Conservation (phyloP, 1,140 invertebrate genomes). For the Apis cerana region DNA sequence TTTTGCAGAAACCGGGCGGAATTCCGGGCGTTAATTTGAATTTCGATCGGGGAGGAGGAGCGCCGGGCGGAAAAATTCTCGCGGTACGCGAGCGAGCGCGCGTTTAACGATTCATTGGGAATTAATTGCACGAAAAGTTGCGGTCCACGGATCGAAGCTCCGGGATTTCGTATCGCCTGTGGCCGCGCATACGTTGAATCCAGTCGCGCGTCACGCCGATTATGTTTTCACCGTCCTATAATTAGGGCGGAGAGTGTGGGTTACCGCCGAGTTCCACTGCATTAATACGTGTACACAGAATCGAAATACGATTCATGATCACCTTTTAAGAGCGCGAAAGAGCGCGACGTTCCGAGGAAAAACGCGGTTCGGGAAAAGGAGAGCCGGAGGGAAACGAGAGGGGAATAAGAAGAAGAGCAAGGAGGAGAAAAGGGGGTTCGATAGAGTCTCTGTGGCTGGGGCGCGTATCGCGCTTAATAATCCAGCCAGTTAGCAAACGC, state of each 20-base stretch:
- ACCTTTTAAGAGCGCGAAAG: too few relatives aligned
- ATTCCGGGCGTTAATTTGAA: slow-evolving; percentile 1
- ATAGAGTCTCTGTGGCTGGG: slow-evolving; percentile 10
- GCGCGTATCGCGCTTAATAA: slow-evolving; percentile 53
- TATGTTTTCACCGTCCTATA: slow-evolving; percentile 60
- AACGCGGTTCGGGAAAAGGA: background rate
- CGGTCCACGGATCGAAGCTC: background rate
- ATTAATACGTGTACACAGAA: slow-evolving; percentile 20
- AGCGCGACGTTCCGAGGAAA: background rate
- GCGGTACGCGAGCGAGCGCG: background rate
- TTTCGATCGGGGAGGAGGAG: background rate
- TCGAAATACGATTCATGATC: slow-evolving; percentile 27
- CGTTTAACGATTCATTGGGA: slow-evolving; percentile 38
- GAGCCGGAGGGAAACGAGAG: background rate
- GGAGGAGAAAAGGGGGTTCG: background rate
- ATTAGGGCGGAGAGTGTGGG: slow-evolving; percentile 56
- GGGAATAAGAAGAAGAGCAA: background rate
- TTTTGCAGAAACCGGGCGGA: background rate
- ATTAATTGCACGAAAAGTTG: slow-evolving; percentile 58
- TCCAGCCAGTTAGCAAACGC: slow-evolving; percentile 55
- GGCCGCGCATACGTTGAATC: slow-evolving; percentile 40
- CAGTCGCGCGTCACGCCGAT: slow-evolving; percentile 51
- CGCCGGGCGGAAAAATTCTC: background rate
- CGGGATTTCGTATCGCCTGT: slow-evolving; percentile 35
- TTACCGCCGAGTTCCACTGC: slow-evolving; percentile 45